Evolutionary conservation across 2,797 vertebrate genomes (phyloP).

Genomic region (Darevskia mixta): DNA sequence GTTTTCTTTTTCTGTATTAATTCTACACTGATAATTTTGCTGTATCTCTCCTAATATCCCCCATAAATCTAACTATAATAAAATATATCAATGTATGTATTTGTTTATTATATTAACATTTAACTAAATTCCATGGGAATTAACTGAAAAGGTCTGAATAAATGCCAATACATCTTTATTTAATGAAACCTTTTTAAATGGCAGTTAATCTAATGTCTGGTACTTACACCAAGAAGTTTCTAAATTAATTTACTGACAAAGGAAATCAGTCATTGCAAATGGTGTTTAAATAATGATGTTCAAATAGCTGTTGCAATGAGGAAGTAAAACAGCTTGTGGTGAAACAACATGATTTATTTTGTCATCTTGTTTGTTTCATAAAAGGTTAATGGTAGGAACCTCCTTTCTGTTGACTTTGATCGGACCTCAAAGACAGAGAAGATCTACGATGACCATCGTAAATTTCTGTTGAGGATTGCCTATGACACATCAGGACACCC

Average conservation of each 20-base stretch:
- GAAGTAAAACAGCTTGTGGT: constrained; percentile 62
- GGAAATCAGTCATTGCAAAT: constrained; percentile 79
- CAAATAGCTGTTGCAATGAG: constrained; percentile 72
- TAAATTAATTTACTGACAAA: constrained; percentile 81
- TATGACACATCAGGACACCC: constrained; percentile 95
- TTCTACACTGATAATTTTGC: background rate
- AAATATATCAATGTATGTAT: constrained; percentile 61
- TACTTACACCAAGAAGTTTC: constrained; percentile 76
- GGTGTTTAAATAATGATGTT: constrained; percentile 75
- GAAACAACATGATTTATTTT: constrained; percentile 70
- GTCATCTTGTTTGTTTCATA: constrained; percentile 72
- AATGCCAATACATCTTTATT: constrained; percentile 82
- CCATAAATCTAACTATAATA: constrained; percentile 51
- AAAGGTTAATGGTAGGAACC: constrained; percentile 98
- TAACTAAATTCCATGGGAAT: constrained; percentile 79
- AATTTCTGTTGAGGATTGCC: constrained; percentile 96
- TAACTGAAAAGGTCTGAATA: constrained; percentile 83
- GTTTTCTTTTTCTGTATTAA: background rate
- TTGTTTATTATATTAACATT: constrained; percentile 67
- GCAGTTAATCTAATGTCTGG: constrained; percentile 79
- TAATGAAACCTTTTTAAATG: constrained; percentile 82
- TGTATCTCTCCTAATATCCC: constrained; percentile 8
- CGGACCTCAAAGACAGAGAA: constrained; percentile 96
- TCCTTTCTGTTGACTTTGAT: constrained; percentile 98
- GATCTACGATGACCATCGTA: constrained; percentile 99